These are phyloP conservation scores for Ditula angustiorana DNA, from an alignment of 2,888 invertebrate genomes.

Conservation along the genomic window DNA sequence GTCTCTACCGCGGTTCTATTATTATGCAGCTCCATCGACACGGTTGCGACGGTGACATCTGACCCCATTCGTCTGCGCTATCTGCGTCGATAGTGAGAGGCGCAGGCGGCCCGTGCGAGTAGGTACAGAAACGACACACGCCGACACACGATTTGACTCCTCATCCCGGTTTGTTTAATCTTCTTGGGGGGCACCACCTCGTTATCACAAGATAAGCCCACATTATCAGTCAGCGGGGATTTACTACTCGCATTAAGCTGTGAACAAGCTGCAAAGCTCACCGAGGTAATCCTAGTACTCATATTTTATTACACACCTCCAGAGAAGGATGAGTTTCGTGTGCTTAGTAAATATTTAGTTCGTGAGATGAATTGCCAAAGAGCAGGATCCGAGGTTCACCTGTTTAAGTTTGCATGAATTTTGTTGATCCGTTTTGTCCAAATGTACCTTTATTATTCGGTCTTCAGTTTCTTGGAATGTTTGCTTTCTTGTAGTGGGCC, in stretches of 20 bases:
- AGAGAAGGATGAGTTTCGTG: constrained; percentile 5
- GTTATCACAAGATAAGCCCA: constrained; percentile 8
- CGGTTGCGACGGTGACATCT: neutral
- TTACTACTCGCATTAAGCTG: neutral
- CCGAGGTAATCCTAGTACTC: constrained; percentile 4
- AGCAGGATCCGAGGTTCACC: neutral
- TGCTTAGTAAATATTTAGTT: constrained; percentile 13
- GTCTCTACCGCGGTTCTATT: neutral
- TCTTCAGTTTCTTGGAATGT: neutral
- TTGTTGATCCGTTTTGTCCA: neutral
- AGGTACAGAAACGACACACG: too few species aligned
- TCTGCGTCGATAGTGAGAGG: neutral
- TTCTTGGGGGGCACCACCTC: constrained; percentile 9
- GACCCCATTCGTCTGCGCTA: constrained; percentile 2
- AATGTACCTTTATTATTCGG: neutral
- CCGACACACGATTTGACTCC: neutral
- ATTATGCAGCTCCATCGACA: neutral
- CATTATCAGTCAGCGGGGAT: constrained; percentile 10
- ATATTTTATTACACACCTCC: constrained; percentile 15
- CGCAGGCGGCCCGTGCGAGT: neutral
- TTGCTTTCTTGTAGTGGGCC: too few species aligned
- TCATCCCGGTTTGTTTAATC: neutral
- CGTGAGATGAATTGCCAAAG: neutral
- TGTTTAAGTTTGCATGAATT: neutral
- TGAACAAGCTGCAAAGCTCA: constrained; percentile 2